Percentiles rank a stretch among this genome's conserved stretches.
These are phyloP conservation scores for Poeciliopsis turrubarensis DNA, from an alignment of 2,113 vertebrate genomes.

Conservation along the genomic window DNA sequence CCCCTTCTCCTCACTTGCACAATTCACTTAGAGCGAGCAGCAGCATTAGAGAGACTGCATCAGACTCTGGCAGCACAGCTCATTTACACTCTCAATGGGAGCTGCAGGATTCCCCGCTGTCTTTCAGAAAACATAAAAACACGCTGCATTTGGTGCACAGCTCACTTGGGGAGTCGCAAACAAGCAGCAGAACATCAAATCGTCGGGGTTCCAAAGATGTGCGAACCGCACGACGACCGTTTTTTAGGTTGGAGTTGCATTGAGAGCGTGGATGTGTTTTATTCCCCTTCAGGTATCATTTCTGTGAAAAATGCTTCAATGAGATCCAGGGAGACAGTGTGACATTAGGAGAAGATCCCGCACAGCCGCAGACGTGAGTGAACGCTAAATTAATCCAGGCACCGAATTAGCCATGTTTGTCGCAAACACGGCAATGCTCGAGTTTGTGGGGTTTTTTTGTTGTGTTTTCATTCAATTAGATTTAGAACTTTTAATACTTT, in stretches of 20 bases:
- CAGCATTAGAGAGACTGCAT: conserved; percentile 17
- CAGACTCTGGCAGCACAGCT: conserved; percentile 31
- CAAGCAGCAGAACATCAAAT: background rate
- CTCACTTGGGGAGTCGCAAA: background rate
- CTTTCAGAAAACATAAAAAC: conserved; percentile 25
- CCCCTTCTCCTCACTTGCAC: background rate
- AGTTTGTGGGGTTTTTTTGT: background rate
- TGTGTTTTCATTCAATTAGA: background rate
- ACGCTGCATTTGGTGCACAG: conserved; percentile 2
- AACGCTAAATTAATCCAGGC: background rate
- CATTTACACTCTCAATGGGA: conserved; percentile 56
- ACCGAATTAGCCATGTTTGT: background rate
- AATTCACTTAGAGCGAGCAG: conserved; percentile 9
- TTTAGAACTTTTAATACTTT: background rate
- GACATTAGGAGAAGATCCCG: conserved; percentile 97
- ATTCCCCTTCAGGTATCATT: conserved; percentile 91
- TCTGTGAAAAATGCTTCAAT: conserved; percentile 99
- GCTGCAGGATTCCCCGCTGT: conserved; percentile 28
- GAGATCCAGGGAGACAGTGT: conserved; percentile 99
- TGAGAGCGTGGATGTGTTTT: background rate
- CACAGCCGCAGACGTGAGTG: conserved; percentile 98
- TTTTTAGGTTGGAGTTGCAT: background rate
- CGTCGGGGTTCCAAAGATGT: background rate
- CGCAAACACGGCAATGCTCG: no score
- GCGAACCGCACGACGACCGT: no score